Percentiles rank a stretch among this genome's conserved stretches.
These are phyloP conservation scores for Heliconius hermathena DNA, from an alignment of 1,140 invertebrate species.

Conservation along the genomic window DNA sequence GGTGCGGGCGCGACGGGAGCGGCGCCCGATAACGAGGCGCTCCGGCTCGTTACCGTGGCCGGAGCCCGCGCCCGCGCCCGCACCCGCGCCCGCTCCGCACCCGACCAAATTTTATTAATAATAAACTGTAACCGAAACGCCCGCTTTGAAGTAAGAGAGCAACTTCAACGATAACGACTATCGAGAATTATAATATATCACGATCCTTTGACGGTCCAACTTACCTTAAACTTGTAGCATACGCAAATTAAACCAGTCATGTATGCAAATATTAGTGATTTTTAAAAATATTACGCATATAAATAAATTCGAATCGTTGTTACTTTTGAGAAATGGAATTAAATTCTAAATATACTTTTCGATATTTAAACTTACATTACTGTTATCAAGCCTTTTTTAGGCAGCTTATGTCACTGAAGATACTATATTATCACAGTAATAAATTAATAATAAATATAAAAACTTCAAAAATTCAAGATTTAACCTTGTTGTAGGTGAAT, in stretches of 20 bases:
- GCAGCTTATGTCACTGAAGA: no score
- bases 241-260: constrained; percentile 27
- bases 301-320: background rate
- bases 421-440: no score
- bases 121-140: constrained; percentile 78
- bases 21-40: constrained; percentile 71
- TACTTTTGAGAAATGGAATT: background rate
- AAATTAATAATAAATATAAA: background rate
- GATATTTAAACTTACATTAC: no score
- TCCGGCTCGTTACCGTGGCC: constrained; percentile 41
- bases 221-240: constrained; percentile 49
- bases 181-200: constrained; percentile 65
- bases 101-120: constrained; percentile 75
- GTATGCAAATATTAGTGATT: constrained; percentile 21
- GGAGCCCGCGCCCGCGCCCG: constrained; percentile 40
- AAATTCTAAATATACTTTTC: background rate
- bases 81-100: constrained; percentile 36
- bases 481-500: constrained; percentile 32
- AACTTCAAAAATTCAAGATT: constrained; percentile 13
- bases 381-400: no score
- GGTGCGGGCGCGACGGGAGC: constrained; percentile 23
- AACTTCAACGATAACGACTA: constrained; percentile 65
- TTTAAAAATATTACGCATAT: constrained; percentile 20
- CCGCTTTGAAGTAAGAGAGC: constrained; percentile 73
- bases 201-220: constrained; percentile 67